phyloP scores from a whole-genome alignment of 2,888 invertebrate species.

The Sminthurides aquaticus region DNA sequence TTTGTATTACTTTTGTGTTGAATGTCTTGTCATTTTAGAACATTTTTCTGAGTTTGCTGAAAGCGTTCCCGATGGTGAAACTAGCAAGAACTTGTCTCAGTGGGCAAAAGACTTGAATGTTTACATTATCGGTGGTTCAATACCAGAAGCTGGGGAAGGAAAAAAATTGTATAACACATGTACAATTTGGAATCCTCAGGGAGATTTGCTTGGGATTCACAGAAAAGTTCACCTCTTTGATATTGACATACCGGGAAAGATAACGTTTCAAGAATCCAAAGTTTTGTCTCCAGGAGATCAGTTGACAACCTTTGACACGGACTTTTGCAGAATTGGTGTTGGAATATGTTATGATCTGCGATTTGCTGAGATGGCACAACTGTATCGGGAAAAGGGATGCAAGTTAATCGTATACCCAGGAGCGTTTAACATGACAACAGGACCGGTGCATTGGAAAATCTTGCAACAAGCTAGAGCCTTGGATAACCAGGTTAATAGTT shows the following conservation, averaged over 20 bases:
- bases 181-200: slow-evolving; percentile 72
- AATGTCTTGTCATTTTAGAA: slow-evolving; percentile 35
- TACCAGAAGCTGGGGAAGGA: slow-evolving; percentile 60
- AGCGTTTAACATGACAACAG: slow-evolving; percentile 94
- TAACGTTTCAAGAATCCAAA: slow-evolving; percentile 88
- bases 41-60: slow-evolving; percentile 83
- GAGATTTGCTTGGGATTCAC: slow-evolving; percentile 69
- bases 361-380: slow-evolving; percentile 74
- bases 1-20: slow-evolving; percentile 3
- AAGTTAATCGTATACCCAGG: slow-evolving; percentile 83
- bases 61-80: slow-evolving; percentile 67
- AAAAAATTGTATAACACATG: slow-evolving; percentile 77
- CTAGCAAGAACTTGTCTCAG: slow-evolving; percentile 61
- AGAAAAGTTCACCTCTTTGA: slow-evolving; percentile 94
- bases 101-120: slow-evolving; percentile 69
- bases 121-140: slow-evolving; percentile 80
- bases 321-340: slow-evolving; percentile 69
- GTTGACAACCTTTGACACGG: slow-evolving; percentile 64
- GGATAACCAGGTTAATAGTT: slow-evolving; percentile 67
- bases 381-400: slow-evolving; percentile 56
- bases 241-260: slow-evolving; percentile 85
- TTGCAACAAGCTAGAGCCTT: slow-evolving; percentile 71
- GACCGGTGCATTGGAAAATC: slow-evolving; percentile 86
- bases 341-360: slow-evolving; percentile 93
- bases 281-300: slow-evolving; percentile 67